Evolutionary conservation across 2,797 vertebrate species (phyloP), one percentile per base, ranked within the genome.

Genomic region (Labroides dimidiatus): DNA sequence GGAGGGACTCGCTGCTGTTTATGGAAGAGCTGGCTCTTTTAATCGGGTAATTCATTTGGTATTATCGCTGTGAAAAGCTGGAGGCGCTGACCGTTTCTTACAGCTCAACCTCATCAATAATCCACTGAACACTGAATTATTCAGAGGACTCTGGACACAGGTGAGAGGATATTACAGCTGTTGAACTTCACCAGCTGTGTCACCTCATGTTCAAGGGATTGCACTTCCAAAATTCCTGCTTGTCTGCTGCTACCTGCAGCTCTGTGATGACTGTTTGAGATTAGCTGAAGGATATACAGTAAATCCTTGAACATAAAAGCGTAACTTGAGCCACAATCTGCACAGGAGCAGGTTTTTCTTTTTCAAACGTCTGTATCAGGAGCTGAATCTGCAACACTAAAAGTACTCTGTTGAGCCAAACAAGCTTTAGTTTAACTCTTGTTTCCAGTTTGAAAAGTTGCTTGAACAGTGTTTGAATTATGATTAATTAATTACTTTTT

Each of bases 21-120:
- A 53, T 72, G 33, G 65, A 62, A 66, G 68, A 57, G 56, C 68
- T 69, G 62, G 75, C 61, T 47, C 60, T 75, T 72, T 73, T 78
- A 78, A 86, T 72, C 72, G 49, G 55, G 66, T 81, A 71, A 88
- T 88, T 76, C 78, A 80, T 89, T 89, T 47, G 17, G 55, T 71
- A 47, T 83, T 87, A 83, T 87, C 50, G 6, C 58, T 63, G 72
- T 74, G 79, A 89, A 84, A 86, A 76, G 75, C 80, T 72, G 54
- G 58, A 82, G 69, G 69, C 70, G 42, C 8, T 67, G 72, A 69
- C 77, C 66, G 68, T 84, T 85, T 80, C 77, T 79, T 79, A 78
- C 59, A 80, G 72, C 75, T 90, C 72, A 75, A 68, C 69, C 75
- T 87, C 80, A 85, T 91, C 80, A 85, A 91, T 92, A 85, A 90